Conservation (phyloP, 2,113 vertebrate species). For the Cryptomyrus ogoouensis region DNA sequence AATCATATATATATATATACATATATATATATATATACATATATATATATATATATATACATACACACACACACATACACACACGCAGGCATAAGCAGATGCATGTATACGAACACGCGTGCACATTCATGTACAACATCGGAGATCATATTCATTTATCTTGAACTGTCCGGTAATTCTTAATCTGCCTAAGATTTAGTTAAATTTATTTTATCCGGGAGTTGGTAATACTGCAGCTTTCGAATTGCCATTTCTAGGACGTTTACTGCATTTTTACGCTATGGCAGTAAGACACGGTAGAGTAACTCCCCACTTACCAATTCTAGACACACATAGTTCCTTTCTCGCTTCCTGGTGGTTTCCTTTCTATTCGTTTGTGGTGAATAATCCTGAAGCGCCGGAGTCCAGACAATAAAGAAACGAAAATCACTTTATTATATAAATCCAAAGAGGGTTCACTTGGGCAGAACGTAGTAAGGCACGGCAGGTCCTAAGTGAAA, state of each 20-base stretch:
- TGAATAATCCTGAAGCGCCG: constrained; percentile 14
- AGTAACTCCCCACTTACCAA: constrained; percentile 21
- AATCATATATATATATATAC: neutral
- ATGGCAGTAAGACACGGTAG: neutral
- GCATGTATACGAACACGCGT: neutral
- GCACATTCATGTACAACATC: neutral
- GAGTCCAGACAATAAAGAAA: neutral
- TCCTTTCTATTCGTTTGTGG: neutral
- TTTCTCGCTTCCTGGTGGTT: neutral
- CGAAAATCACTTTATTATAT: neutral
- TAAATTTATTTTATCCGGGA: neutral
- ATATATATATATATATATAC: too few species aligned
- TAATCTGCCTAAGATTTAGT: neutral
- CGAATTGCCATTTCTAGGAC: neutral
- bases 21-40: too few species aligned
- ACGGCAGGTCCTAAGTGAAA: neutral
- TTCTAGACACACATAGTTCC: constrained; percentile 26
- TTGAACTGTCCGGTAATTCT: neutral
- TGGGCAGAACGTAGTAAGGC: neutral
- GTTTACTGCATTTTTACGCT: neutral
- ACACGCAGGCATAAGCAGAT: neutral
- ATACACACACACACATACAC: neutral
- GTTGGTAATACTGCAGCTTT: neutral
- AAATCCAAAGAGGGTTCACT: constrained; percentile 5
- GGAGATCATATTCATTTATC: neutral